These are phyloP conservation scores for Dendroctonus ponderosae DNA, from an alignment of 1,140 invertebrate genomes.

Conservation along the genomic window DNA sequence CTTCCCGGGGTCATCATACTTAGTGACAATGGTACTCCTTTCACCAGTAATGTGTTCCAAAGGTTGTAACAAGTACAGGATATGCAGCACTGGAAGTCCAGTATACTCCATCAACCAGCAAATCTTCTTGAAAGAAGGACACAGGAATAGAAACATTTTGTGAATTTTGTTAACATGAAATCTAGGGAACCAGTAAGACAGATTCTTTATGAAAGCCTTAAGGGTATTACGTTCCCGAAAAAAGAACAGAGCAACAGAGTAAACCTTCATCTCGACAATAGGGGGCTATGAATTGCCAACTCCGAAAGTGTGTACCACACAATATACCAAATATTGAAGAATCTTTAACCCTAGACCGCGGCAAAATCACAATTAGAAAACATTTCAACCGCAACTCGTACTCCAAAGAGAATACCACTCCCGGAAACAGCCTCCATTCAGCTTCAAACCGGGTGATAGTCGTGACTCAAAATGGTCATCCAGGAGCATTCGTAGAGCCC, in stretches of 20 bases:
- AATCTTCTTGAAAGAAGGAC: conserved; percentile 12
- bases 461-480: no score
- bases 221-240: not conserved
- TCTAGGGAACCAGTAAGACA: not conserved
- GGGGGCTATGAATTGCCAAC: not conserved
- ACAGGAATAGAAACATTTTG: conserved; percentile 18
- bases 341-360: no score
- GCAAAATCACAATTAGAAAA: no score
- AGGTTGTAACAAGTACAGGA: no score
- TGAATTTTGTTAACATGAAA: not conserved
- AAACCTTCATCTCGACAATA: not conserved
- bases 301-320: not conserved
- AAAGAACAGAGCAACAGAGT: not conserved
- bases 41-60: no score
- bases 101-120: not conserved
- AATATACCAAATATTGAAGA: no score
- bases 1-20: not conserved
- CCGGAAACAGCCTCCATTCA: no score
- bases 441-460: no score
- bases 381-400: no score
- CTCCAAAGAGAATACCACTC: no score
- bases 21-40: no score
- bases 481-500: no score
- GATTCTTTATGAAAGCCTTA: not conserved
- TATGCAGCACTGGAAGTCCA: not conserved